Evolutionary conservation across 2,888 invertebrate genomes (phyloP), one percentile per base, ranked within the genome.

Genomic region (Ectropis crepuscularia): DNA sequence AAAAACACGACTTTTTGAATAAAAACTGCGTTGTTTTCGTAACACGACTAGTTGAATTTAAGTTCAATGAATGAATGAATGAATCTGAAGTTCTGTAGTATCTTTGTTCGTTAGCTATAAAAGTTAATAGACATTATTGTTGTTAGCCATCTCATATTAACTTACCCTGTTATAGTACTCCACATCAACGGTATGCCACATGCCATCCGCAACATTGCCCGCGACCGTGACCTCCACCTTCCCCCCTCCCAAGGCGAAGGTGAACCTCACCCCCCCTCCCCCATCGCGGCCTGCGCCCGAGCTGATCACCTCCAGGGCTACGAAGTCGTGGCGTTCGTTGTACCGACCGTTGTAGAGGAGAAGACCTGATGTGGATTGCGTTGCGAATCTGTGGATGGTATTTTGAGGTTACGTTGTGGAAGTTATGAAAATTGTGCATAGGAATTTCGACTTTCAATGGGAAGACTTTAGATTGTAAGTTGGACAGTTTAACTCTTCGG

Each of bases 291-390:
- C 92, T 0, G 91, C 90, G 5, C 89, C 90, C 0, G 95, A 94
- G 55, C 96, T 94, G 0, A 97, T 90, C 9, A 98, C 94, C 88
- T 99, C 98, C 48, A 99, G 87, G 0, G 98, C 96, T 12, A 99
- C 94, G 82, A 98, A 99, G 88, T 99, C 99, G 81, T 99, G 98
- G 0, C 96, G 94, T 81, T 98, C 98, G 85, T 99, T 99, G 89
- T 98, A 99, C 0, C 99, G 95, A 0, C 99, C 99, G 85, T 99
- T 99, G 93, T 99, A 99, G 0, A 99, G 93, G 0, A 99, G 89
- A 0, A 99, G 88, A 0, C 98, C 99, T 72, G 98, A 96, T 6
- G 95, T 94, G 12, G 95, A 93, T 71, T 97, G 96, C 0, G 98
- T 99, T 2, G 98, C 97, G 87, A 99, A 99, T 74, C 96, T 96